Conservation (phyloP, 2,888 invertebrate genomes). For the Parapristionchus giblindavisi region DNA sequence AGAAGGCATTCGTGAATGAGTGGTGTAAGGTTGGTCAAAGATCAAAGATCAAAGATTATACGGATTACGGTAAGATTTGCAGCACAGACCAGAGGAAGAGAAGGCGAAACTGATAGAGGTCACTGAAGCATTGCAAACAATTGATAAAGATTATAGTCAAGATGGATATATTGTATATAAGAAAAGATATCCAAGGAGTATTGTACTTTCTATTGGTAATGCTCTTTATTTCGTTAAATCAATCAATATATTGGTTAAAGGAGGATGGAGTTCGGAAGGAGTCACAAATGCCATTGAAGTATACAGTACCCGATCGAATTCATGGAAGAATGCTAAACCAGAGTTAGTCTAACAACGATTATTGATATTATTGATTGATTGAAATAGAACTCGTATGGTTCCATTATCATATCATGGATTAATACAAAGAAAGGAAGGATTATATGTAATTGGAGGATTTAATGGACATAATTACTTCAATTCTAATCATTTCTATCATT, state of each 20-base stretch:
- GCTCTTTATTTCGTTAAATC: background rate
- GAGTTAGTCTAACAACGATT: background rate
- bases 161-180: conserved; percentile 23
- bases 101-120: conserved; percentile 2
- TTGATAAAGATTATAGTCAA: background rate
- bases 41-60: background rate
- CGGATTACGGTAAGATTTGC: background rate
- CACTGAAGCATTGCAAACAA: background rate
- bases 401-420: conserved; percentile 31
- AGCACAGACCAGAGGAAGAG: background rate
- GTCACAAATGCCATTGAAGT: conserved; percentile 20
- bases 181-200: conserved; percentile 16
- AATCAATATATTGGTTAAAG: background rate
- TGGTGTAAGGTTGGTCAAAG: conserved; percentile 23
- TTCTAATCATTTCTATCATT: conserved; percentile 22
- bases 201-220: conserved; percentile 22
- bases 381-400: conserved; percentile 1
- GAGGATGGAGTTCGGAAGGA: conserved; percentile 24
- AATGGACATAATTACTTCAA: conserved; percentile 30
- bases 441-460: conserved; percentile 27
- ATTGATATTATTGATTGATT: background rate
- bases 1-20: background rate
- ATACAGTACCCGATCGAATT: background rate
- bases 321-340: background rate
- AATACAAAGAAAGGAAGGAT: conserved; percentile 17